Conservation (phyloP, 2,888 invertebrate genomes). For the Trachelus troglodyta region DNA sequence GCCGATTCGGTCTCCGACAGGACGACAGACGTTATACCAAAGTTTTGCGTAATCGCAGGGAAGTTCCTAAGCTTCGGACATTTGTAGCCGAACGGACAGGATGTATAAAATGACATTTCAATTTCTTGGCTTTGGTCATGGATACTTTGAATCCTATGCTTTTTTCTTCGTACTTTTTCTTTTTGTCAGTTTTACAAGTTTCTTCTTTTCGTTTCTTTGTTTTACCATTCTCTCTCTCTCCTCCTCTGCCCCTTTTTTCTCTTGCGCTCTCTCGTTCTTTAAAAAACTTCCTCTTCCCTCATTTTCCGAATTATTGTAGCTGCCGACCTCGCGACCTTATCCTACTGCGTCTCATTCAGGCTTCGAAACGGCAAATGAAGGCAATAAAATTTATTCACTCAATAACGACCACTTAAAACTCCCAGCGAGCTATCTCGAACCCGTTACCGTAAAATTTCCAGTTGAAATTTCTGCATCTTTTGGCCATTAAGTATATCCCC, state of each 20-base stretch:
- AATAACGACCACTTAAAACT: slow-evolving; percentile 8
- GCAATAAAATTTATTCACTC: slow-evolving; percentile 1
- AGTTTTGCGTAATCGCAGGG: background rate
- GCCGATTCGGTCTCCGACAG: background rate
- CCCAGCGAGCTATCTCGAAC: background rate
- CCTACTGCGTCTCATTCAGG: background rate
- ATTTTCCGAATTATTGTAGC: background rate
- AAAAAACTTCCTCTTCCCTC: background rate
- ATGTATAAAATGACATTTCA: no score
- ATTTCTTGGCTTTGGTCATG: no score
- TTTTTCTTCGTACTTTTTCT: no score
- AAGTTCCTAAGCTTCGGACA: no score
- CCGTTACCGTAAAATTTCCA: background rate
- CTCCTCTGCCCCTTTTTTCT: no score
- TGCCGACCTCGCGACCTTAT: background rate
- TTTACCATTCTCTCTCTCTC: no score
- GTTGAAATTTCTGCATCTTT: background rate
- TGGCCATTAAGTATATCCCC: background rate
- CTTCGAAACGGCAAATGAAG: background rate
- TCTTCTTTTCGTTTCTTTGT: no score
- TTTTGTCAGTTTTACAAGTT: no score
- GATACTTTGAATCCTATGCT: no score
- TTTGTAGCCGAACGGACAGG: no score
- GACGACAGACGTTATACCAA: background rate
- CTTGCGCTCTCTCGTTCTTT: background rate